A percentile compares a stretch with the other conserved stretches of the same genome.
Conservation (phyloP, 2,113 vertebrate genomes). For the Trogon melanurus region DNA sequence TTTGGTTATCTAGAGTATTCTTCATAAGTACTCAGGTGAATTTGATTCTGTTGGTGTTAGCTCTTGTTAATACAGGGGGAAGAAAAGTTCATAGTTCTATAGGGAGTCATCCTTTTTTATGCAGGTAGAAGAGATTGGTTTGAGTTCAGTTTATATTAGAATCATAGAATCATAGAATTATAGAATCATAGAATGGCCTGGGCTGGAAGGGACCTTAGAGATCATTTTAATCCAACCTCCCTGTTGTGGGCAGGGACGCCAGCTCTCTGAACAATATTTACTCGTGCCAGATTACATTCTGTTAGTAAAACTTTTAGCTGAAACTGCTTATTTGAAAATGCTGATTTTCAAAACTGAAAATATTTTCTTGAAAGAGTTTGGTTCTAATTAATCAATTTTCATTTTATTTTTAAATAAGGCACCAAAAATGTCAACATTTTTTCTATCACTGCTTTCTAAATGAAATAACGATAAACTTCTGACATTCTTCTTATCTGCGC, state of each 20-base stretch:
- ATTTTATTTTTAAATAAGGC: neutral
- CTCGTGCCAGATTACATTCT: neutral
- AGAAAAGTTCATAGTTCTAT: neutral
- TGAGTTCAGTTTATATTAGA: neutral
- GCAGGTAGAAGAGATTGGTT: neutral
- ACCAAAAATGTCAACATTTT: neutral
- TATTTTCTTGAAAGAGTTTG: neutral
- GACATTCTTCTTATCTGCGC: neutral
- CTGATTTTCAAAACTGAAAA: neutral
- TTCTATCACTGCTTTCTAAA: neutral
- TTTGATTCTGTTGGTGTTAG: neutral
- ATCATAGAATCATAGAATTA: no score
- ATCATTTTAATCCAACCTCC: no score
- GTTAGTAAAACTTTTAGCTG: neutral
- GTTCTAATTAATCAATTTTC: neutral
- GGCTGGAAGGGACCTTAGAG: no score
- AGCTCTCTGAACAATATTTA: neutral
- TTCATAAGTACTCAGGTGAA: neutral
- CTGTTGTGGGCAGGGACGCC: no score
- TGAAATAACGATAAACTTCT: neutral
- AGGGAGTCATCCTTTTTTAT: neutral
- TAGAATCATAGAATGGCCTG: no score
- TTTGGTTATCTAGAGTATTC: neutral
- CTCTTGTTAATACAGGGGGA: neutral
- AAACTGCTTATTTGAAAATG: neutral